Base-by-base conservation (phyloP, 64 coral and sea anemone species). In the Montipora efflorescens region DNA sequence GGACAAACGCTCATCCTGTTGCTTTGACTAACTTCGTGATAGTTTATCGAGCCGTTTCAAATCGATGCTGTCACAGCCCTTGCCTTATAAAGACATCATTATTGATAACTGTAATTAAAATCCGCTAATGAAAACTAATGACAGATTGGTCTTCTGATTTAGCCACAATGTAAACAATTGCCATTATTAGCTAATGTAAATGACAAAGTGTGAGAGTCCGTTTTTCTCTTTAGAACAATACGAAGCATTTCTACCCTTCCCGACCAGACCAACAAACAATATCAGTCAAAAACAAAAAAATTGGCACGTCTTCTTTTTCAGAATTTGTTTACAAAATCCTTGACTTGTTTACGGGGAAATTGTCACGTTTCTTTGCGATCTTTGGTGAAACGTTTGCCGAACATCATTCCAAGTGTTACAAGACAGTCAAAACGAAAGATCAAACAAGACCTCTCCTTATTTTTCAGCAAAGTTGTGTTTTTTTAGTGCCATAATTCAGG, bases 61-160 rank as follows among this genome's bases (percentile, higher is more conserved):
- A 90, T 59, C 77, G 70, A 3, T 78, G 77, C 46, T 90, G 70
- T 74, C 79, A 94, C 82, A 82, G 64, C 47, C 53, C 79, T 94
- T 58, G 81, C 64, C 62, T 94, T 90, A 84, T 77, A 81, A 85
- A 28, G 80, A 67, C 88, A 84, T 90, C 71, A 61, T 95, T 77
- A 95, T 84, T 86, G 90, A 95, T 95, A 77, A 95, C 90, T 49
- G 79, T 90, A 90, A 95, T 95, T 90, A 95, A 95, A 95, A 79
- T 85, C 88, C 62, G 82, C 15, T 43, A 86, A 86, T 86, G 66
- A 86, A 70, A 72, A 59, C 59, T 71, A 86, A 72, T 71, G 64
- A 86, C 19, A 86, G 64, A 70, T 86, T 86, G 82, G 66, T 86
- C 82, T 71, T 86, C 82, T 86, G 45, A 51, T 86, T 86, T 71